Evolutionary conservation across 2,113 vertebrate genomes (phyloP).

Genomic region (Sebastes fasciatus): DNA sequence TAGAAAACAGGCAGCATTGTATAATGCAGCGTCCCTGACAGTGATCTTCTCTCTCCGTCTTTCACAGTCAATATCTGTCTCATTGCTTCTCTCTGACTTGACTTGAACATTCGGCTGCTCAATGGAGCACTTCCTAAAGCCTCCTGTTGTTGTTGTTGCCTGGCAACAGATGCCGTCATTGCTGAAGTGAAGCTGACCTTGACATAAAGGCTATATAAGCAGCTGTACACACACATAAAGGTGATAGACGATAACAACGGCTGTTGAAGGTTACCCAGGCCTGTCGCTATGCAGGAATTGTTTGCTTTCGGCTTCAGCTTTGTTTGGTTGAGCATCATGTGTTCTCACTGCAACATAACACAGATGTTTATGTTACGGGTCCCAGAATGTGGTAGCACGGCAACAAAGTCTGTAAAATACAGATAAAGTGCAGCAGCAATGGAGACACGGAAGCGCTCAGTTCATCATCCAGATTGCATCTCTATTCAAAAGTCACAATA

Average conservation of each 20-base stretch:
- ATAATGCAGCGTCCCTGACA: not conserved
- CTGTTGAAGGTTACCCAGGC: constrained; percentile 3
- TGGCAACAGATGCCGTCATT: constrained; percentile 86
- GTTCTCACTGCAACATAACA: constrained; percentile 1
- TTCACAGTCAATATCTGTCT: constrained; percentile 11
- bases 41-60: not conserved
- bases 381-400: no score
- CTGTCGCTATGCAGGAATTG: not conserved
- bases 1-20: not conserved
- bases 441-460: no score
- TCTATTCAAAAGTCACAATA: no score
- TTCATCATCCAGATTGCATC: no score
- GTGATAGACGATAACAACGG: not conserved
- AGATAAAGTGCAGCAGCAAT: no score
- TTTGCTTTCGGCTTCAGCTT: constrained; percentile 3
- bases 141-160: constrained; percentile 85
- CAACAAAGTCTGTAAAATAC: no score
- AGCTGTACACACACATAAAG: constrained; percentile 47
- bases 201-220: constrained; percentile 46
- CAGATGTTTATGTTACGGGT: constrained; percentile 10
- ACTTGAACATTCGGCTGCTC: constrained; percentile 74
- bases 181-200: constrained; percentile 83
- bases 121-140: constrained; percentile 77
- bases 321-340: not conserved
- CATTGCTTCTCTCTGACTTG: constrained; percentile 50